A percentile compares a stretch with the other conserved stretches of the same genome.
These are phyloP conservation scores for Psettodes erumei DNA, from an alignment of 2,113 vertebrate species.

Conservation along the genomic window DNA sequence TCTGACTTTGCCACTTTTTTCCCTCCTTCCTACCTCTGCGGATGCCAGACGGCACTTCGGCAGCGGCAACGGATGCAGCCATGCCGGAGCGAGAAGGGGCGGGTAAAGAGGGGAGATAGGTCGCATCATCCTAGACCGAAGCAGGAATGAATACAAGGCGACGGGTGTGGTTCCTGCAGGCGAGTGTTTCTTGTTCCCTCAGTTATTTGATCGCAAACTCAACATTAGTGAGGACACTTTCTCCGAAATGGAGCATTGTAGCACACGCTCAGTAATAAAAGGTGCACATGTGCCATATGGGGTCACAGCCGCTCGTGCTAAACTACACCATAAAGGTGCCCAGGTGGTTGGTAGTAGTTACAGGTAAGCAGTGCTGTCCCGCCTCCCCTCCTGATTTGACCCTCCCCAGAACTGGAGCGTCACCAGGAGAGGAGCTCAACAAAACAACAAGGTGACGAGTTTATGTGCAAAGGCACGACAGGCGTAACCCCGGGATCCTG, in stretches of 20 bases:
- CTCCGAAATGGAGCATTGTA: background rate
- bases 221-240: background rate
- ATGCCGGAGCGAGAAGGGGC: background rate
- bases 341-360: background rate
- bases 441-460: too few species aligned
- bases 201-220: background rate
- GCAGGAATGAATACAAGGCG: background rate
- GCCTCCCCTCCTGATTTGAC: background rate
- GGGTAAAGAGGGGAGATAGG: too few species aligned
- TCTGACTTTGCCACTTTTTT: conserved; percentile 9
- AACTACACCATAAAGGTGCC: background rate
- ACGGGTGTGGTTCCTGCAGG: background rate
- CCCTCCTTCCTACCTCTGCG: conserved; percentile 15
- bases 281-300: background rate
- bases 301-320: too few species aligned
- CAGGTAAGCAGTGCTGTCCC: background rate
- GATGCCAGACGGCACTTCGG: conserved; percentile 6
- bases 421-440: background rate
- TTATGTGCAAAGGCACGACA: background rate
- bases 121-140: background rate
- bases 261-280: background rate
- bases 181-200: background rate
- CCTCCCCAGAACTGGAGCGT: background rate
- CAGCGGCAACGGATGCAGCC: background rate
- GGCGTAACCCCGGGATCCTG: conserved; percentile 1